Base-by-base conservation (phyloP, 53 echinoderm and acorn worm genomes). In the Paracentrotus lividus region DNA sequence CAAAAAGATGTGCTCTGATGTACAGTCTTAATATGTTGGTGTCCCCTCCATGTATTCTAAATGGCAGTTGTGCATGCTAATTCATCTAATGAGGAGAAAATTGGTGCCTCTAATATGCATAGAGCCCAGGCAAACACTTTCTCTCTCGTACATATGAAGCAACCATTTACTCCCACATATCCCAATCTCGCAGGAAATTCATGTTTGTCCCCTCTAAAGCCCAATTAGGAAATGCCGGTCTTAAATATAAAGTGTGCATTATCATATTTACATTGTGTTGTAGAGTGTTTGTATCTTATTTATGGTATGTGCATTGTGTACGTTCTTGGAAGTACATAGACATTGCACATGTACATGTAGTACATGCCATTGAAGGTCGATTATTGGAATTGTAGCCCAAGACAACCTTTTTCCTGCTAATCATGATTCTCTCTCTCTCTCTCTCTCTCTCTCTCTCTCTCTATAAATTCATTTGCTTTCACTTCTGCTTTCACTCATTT, bases 81-180 rank as follows among this genome's bases (percentile, higher is more conserved):
- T 81, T 2, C 18, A 27, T 27, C 81, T 81, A 81, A 81, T 81
- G 81, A 81, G 26, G n/a, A 81, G 81, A 44, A 81, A 81, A 81
- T 81, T 81, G 81, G 47, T 81, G 49, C 81, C 81, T 40, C 16
- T 44, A 81, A 81, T 47, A 27, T 45, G 81, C 47, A 26, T 13
- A 81, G 81, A 81, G 81, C 47, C 81, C 24, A 76, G 13, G 42
- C 38, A 47, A 27, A 45, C 81, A 81, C 81, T 47, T 81, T 47
- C n/a, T 10, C 47, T 81, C 45, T 47, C 81, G 8, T 26, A 44
- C 27, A 27, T 26, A 49, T 81, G 26, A 81, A 81, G 81, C 16
- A 18, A 81, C 81, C 47, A n/a, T 81, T 47, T 81, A 27, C 49
- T 26, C 81, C 27, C 81, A 81, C 49, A 47, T 81, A 81, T 45